These are phyloP conservation scores for Acropternis orthonyx DNA, from an alignment of 2,797 vertebrate species.

Conservation along the genomic window DNA sequence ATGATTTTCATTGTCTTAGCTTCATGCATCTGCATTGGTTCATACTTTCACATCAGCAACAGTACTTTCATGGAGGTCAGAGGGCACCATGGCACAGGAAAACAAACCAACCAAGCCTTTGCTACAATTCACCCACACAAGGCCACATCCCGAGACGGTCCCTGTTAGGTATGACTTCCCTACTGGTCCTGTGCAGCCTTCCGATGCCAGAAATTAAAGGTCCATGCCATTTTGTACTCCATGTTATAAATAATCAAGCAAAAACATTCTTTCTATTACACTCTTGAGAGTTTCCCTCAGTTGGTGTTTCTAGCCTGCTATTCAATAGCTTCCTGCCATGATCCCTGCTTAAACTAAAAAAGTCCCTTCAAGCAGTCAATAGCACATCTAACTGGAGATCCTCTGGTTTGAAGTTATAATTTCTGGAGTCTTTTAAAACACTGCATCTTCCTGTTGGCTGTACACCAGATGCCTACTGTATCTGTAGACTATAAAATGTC, in stretches of 20 bases:
- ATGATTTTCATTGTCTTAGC: neutral
- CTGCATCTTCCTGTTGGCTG: slow-evolving; percentile 59
- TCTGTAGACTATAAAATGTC: slow-evolving; percentile 59
- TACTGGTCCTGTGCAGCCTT: neutral
- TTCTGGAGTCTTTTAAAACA: slow-evolving; percentile 2
- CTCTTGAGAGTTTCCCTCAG: neutral
- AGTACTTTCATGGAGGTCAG: neutral
- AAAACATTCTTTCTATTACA: neutral
- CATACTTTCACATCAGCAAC: neutral
- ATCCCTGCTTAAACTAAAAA: neutral
- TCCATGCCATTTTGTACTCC: neutral
- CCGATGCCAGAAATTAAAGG: neutral
- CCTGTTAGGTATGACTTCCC: neutral
- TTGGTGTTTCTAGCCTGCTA: neutral
- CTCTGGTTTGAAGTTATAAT: neutral
- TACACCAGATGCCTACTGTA: slow-evolving; percentile 61
- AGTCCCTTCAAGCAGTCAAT: neutral
- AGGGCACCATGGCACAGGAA: fast-evolving
- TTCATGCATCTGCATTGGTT: neutral
- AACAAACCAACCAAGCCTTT: neutral
- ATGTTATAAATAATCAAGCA: neutral
- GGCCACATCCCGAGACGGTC: neutral
- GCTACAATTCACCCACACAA: neutral
- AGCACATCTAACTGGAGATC: neutral
- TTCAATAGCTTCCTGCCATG: fast-evolving